phyloP scores from a whole-genome alignment of 1,140 invertebrate genomes.

The Drosophila murphyi region DNA sequence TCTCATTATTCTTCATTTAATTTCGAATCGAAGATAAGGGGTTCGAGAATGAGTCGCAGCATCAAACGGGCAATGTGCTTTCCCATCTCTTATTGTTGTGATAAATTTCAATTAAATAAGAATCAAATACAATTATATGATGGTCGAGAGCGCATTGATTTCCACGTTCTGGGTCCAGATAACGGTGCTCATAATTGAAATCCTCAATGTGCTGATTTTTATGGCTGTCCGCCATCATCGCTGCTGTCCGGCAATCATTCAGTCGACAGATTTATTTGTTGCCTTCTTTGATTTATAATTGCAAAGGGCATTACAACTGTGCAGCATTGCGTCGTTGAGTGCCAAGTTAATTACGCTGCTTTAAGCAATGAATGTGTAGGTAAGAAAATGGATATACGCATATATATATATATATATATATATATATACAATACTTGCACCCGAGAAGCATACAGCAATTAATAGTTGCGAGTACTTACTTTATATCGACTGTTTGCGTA shows the following conservation, averaged over 20 bases:
- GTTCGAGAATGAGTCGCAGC: conserved; percentile 47
- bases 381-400: neutral
- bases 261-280: conserved; percentile 58
- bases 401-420: neutral
- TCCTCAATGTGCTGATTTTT: conserved; percentile 64
- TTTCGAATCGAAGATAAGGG: conserved; percentile 45
- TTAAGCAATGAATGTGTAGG: conserved; percentile 1
- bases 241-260: conserved; percentile 32
- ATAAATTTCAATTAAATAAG: conserved; percentile 79
- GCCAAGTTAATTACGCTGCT: conserved; percentile 60
- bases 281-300: conserved; percentile 24
- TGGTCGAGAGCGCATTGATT: conserved; percentile 39
- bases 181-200: conserved; percentile 63
- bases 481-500: conserved; percentile 18
- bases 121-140: conserved; percentile 76
- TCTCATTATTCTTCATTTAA: conserved; percentile 78
- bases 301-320: conserved; percentile 5
- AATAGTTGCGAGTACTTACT: conserved; percentile 7
- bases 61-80: neutral
- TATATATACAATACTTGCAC: neutral
- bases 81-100: conserved; percentile 63
- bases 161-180: conserved; percentile 20
- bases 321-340: conserved; percentile 25
- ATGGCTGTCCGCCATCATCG: conserved; percentile 47
- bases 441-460: neutral